Conservation (phyloP, 2,113 vertebrate species). For the Psilopogon haemacephalus region DNA sequence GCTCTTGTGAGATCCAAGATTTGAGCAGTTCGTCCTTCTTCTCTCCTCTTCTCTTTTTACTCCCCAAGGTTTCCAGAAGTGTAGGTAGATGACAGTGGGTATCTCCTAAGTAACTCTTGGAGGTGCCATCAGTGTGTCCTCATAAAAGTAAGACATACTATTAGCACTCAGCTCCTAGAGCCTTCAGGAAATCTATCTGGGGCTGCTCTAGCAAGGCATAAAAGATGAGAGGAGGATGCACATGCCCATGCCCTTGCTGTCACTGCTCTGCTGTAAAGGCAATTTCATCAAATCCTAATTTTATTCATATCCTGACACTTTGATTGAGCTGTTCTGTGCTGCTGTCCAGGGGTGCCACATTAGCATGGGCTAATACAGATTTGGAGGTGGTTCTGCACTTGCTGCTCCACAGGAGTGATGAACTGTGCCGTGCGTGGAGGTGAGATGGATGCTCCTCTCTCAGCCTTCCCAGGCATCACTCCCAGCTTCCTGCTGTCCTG, state of each 20-base stretch:
- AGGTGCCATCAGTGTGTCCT: not conserved
- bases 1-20: not conserved
- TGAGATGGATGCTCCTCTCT: not conserved
- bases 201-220: not conserved
- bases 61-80: not conserved
- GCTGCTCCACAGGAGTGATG: not conserved
- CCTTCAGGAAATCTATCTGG: not conserved
- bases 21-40: not conserved
- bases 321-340: not conserved
- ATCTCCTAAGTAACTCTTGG: not conserved
- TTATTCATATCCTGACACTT: not conserved
- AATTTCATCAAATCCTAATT: constrained; percentile 27
- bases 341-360: not conserved
- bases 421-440: not conserved
- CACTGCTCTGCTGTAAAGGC: not conserved
- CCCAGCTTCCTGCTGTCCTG: not conserved
- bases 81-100: not conserved
- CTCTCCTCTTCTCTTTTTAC: not conserved
- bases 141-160: not conserved
- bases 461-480: not conserved
- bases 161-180: not conserved
- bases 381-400: not conserved
- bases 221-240: not conserved
- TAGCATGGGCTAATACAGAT: not conserved
- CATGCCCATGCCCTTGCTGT: not conserved